Percentiles rank a stretch among this genome's conserved stretches.
Conservation (phyloP, 2,797 vertebrate genomes). For the Tauraco hartlaubi region DNA sequence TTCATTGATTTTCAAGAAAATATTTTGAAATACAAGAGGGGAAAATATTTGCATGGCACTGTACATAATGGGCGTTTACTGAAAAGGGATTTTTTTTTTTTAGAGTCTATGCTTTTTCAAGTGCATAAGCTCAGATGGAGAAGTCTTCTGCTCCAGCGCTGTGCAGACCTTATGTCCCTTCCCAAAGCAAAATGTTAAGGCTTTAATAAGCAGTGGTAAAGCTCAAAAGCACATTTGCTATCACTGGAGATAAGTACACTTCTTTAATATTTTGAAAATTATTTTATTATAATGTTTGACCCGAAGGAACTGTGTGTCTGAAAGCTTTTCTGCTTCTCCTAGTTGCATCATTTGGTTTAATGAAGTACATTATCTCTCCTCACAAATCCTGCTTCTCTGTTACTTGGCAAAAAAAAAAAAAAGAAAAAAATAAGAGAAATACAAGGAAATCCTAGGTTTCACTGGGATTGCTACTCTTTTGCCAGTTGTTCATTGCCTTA, state of each 20-base stretch:
- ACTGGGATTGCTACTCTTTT: background rate
- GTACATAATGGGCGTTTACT: background rate
- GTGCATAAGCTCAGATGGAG: background rate
- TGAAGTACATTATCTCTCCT: background rate
- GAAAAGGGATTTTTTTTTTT: background rate
- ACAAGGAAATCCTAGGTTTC: conserved; percentile 6
- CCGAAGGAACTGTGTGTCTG: conserved; percentile 18
- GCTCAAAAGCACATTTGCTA: background rate
- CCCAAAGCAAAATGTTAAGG: background rate
- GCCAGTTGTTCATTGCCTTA: background rate
- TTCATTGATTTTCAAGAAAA: background rate
- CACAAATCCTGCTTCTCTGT: background rate
- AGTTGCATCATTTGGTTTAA: conserved; percentile 35
- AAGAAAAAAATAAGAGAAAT: background rate
- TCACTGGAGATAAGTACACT: background rate
- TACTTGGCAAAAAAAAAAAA: background rate
- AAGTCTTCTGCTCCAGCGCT: background rate
- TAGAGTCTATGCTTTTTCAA: background rate
- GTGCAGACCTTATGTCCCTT: background rate
- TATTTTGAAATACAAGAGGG: background rate
- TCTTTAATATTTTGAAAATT: background rate
- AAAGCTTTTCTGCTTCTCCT: conserved; percentile 1
- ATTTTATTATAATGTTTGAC: conserved; percentile 20
- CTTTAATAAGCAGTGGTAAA: conserved; percentile 1
- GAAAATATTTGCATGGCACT: background rate